phyloP scores from a whole-genome alignment of 2,888 invertebrate genomes.

The Galerucella nymphaeae region DNA sequence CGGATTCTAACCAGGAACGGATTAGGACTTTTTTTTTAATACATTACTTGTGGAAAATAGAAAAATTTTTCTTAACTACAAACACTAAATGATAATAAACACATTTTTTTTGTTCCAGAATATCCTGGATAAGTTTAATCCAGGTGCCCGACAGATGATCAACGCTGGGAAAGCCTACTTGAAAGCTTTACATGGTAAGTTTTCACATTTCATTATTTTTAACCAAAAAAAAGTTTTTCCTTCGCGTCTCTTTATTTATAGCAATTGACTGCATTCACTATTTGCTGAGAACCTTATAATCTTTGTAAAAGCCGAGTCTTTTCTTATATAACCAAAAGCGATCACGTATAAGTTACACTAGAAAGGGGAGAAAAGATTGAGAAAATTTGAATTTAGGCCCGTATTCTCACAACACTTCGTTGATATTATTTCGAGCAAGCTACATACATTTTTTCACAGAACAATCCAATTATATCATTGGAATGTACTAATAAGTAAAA shows the following conservation, averaged over 20 bases:
- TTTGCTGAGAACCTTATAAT: constrained; percentile 22
- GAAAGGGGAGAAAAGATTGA: constrained; percentile 31
- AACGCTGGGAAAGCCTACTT: constrained; percentile 93
- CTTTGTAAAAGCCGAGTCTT: constrained; percentile 21
- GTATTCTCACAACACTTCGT: background rate
- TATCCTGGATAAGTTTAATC: constrained; percentile 96
- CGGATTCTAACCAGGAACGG: background rate
- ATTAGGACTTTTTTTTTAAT: background rate
- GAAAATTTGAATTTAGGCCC: constrained; percentile 32
- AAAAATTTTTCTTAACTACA: background rate
- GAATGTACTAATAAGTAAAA: no score
- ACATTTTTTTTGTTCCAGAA: constrained; percentile 76
- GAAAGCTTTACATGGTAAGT: constrained; percentile 93
- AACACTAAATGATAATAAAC: background rate
- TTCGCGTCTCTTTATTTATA: constrained; percentile 2
- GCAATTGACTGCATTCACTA: background rate
- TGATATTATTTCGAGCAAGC: no score
- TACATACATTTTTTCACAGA: no score
- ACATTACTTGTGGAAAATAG: background rate
- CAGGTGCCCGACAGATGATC: constrained; percentile 92
- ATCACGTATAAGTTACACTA: constrained; percentile 25
- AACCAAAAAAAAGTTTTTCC: no score
- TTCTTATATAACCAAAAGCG: constrained; percentile 17
- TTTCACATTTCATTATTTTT: no score
- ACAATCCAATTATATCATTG: no score